Conservation (phyloP, 2,113 vertebrate genomes). For the rat (Rattus norvegicus) region DNA sequence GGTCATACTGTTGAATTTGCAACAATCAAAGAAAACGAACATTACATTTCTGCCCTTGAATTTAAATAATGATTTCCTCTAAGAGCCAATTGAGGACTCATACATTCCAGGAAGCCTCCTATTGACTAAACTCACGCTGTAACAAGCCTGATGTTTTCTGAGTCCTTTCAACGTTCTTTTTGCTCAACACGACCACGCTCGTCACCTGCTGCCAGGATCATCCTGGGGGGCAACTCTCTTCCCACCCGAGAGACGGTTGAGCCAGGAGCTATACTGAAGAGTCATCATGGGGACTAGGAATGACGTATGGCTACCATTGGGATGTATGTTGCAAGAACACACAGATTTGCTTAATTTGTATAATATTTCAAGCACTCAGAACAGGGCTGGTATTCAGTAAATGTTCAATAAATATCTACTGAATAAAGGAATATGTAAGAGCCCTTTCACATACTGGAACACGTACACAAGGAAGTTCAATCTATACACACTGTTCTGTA, state of each 20-base stretch:
- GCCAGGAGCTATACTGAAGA: background rate
- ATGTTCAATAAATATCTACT: background rate
- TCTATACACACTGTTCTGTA: background rate
- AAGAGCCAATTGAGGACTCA: slow-evolving; percentile 38
- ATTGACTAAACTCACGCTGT: slow-evolving; percentile 2
- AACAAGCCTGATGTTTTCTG: background rate
- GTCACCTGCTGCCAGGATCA: background rate
- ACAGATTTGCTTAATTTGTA: background rate
- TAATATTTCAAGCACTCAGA: background rate
- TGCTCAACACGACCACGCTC: background rate
- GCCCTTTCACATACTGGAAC: background rate
- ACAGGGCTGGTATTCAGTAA: background rate
- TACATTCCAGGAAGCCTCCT: slow-evolving; percentile 33
- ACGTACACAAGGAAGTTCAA: background rate
- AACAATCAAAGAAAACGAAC: slow-evolving; percentile 45
- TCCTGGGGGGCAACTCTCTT: background rate
- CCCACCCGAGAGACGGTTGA: background rate
- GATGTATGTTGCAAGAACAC: background rate
- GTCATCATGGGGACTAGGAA: background rate
- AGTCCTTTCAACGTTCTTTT: background rate
- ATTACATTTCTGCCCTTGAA: background rate
- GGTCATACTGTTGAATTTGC: background rate
- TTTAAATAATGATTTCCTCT: slow-evolving; percentile 43
- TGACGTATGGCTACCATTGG: background rate
- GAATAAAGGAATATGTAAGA: slow-evolving; percentile 10